Evolutionary conservation across 2,888 invertebrate genomes (phyloP).

Genomic region (Drosophila diplacantha): DNA sequence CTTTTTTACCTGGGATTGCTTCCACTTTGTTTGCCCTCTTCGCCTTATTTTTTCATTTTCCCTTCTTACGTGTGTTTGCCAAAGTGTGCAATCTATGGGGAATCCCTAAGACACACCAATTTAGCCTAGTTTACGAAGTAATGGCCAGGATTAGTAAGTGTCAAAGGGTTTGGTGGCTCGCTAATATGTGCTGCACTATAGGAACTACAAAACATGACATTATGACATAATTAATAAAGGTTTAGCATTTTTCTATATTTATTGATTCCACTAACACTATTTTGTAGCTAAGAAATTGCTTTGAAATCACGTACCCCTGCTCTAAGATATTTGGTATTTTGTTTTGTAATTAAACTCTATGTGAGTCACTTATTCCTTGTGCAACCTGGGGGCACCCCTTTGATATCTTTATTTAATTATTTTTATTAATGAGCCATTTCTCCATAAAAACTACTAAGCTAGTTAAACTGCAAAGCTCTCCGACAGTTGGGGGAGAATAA

Average conservation of each 20-base stretch:
- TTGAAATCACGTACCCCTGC: not conserved
- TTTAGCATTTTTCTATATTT: not conserved
- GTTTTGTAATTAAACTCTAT: not conserved
- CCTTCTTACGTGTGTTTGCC: constrained; percentile 21
- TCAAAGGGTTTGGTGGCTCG: not conserved
- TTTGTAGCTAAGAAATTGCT: not conserved
- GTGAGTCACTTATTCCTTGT: not conserved
- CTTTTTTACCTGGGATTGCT: constrained; percentile 8
- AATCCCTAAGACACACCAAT: not conserved
- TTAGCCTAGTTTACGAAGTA: not conserved
- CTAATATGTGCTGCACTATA: not conserved
- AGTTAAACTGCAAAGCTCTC: not conserved
- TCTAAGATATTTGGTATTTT: not conserved
- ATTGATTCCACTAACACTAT: not conserved
- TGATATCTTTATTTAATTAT: not conserved
- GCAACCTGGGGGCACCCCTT: not conserved
- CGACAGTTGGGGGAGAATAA: not conserved
- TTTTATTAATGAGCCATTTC: not conserved
- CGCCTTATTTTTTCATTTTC: constrained; percentile 10
- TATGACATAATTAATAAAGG: not conserved
- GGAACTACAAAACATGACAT: not conserved
- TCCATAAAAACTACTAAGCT: not conserved
- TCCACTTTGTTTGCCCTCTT: constrained; percentile 2
- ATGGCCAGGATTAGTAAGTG: not conserved
- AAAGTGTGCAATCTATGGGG: constrained; percentile 2